These are phyloP conservation scores for Willowsia nigromaculata DNA, from an alignment of 2,888 invertebrate genomes.

Conservation along the genomic window DNA sequence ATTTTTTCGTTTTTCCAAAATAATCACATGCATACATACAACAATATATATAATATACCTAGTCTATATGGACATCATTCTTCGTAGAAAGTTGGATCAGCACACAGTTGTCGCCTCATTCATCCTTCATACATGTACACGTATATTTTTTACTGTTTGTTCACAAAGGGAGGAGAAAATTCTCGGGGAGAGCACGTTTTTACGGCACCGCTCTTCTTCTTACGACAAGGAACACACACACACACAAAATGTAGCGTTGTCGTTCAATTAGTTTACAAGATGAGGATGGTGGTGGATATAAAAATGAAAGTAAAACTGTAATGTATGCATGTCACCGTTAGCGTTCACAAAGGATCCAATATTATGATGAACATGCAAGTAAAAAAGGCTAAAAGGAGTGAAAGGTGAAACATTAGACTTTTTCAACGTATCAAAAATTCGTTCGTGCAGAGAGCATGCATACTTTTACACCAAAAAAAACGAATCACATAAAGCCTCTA, in stretches of 20 bases:
- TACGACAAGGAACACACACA: not conserved
- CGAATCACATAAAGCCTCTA: too few species aligned
- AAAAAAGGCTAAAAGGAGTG: not conserved
- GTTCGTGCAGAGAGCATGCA: conserved; percentile 15
- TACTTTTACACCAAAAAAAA: too few species aligned
- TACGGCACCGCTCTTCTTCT: not conserved
- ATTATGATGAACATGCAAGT: not conserved
- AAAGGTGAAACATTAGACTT: conserved; percentile 13
- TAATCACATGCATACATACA: conserved; percentile 16
- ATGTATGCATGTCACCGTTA: conserved; percentile 48
- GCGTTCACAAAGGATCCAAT: not conserved
- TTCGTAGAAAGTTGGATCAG: not conserved
- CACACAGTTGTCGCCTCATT: not conserved
- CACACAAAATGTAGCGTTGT: not conserved
- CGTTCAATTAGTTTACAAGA: conserved; percentile 25
- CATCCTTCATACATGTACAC: not conserved
- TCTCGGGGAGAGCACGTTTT: not conserved
- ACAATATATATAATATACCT: not conserved
- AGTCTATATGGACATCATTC: not conserved
- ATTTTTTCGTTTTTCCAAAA: not conserved
- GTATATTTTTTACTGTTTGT: not conserved
- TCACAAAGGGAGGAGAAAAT: not conserved
- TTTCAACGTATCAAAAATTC: conserved; percentile 38
- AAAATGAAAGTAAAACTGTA: conserved; percentile 41
- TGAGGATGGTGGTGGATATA: conserved; percentile 17